These are phyloP conservation scores for Xestia sexstrigata DNA, from an alignment of 2,888 invertebrate species.

Conservation along the genomic window DNA sequence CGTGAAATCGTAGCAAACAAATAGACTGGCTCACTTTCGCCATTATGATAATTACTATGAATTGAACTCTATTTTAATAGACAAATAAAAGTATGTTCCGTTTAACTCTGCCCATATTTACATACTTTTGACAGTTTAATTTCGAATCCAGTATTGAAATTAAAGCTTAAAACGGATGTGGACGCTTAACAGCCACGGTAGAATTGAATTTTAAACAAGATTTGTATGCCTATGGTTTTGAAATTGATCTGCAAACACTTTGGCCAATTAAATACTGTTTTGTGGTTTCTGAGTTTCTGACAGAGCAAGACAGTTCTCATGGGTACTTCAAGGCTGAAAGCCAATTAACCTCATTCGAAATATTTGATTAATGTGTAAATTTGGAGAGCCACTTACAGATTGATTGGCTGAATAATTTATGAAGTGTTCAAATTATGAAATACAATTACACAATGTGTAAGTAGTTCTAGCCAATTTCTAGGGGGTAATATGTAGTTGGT, in stretches of 20 bases:
- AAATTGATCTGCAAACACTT: conserved; percentile 45
- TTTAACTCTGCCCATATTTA: conserved; percentile 13
- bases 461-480: neutral
- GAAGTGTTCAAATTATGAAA: neutral
- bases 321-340: neutral
- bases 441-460: neutral
- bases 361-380: neutral
- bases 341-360: neutral
- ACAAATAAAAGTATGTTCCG: conserved; percentile 18
- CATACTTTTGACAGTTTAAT: conserved; percentile 38
- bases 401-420: too few relatives aligned
- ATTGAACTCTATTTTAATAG: conserved; percentile 16
- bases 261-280: conserved; percentile 26
- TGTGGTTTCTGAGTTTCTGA: neutral
- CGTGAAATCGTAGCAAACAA: conserved; percentile 23
- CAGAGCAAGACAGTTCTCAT: neutral
- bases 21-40: conserved; percentile 35
- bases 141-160: conserved; percentile 33
- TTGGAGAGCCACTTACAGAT: too few relatives aligned
- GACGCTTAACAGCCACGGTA: conserved; percentile 35
- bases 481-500: neutral
- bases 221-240: conserved; percentile 17
- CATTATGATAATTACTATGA: conserved; percentile 16
- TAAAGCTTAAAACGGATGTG: conserved; percentile 57
- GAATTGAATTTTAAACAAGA: conserved; percentile 38